Evolutionary conservation across 2,113 vertebrate genomes (phyloP).

Genomic region (Calidris pygmaea): DNA sequence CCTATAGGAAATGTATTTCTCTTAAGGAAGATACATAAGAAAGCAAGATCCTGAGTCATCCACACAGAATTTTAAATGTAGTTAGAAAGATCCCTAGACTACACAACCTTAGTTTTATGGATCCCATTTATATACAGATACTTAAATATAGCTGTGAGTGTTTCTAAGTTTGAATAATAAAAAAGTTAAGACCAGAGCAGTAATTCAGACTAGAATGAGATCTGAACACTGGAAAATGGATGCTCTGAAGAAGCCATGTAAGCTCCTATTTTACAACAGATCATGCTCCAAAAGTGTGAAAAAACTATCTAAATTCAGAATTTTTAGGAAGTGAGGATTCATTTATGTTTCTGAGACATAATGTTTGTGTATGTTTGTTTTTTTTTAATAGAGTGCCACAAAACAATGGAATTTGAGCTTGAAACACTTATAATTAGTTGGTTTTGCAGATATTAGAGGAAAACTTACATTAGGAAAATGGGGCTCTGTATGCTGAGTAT

Average conservation of each 20-base stretch:
- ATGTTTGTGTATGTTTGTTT: not conserved
- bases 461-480: not conserved
- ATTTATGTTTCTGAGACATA: not conserved
- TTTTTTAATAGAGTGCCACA: not conserved
- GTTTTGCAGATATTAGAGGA: not conserved
- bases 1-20: not conserved
- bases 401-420: not conserved
- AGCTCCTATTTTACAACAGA: not conserved
- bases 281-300: not conserved
- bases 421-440: rapidly evolving
- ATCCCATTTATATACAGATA: not conserved
- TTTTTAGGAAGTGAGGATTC: not conserved
- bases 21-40: not conserved
- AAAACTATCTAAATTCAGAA: not conserved
- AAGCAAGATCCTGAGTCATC: not conserved
- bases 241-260: not conserved
- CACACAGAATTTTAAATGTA: not conserved
- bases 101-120: not conserved
- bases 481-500: not conserved
- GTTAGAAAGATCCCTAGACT: not conserved
- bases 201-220: not conserved
- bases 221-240: not conserved
- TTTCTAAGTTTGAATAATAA: not conserved
- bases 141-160: not conserved
- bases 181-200: not conserved